Percentiles rank a stretch among this genome's conserved stretches.
Evolutionary conservation across 2,888 invertebrate genomes (phyloP).

Genomic region (Sinohyriopsis cumingii): DNA sequence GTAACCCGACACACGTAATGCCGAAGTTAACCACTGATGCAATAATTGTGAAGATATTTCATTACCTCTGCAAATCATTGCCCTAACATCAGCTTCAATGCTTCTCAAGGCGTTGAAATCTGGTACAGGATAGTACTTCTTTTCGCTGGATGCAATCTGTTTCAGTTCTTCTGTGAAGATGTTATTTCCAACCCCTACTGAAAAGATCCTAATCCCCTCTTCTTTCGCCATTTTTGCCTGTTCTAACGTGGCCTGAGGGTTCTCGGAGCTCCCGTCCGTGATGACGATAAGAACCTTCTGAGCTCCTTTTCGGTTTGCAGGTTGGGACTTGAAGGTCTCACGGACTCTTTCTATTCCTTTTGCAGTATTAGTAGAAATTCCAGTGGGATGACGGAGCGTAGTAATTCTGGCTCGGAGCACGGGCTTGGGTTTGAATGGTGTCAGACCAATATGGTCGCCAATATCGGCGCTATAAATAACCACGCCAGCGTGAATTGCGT

Average conservation of each 20-base stretch:
- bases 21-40: no score
- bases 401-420: constrained; percentile 33
- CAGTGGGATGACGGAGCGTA: constrained; percentile 40
- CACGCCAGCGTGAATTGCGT: constrained; percentile 47
- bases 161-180: constrained; percentile 52
- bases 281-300: constrained; percentile 57
- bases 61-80: constrained; percentile 57
- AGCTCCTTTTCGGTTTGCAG: constrained; percentile 31
- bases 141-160: constrained; percentile 46
- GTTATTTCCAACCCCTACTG: constrained; percentile 55
- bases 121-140: constrained; percentile 48
- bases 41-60: no score
- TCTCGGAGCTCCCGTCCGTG: constrained; percentile 58
- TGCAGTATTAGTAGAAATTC: constrained; percentile 44
- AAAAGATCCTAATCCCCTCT: constrained; percentile 50
- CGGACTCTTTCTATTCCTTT: constrained; percentile 37
- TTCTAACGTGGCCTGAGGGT: constrained; percentile 45
- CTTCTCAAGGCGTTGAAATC: constrained; percentile 49
- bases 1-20: no score
- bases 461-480: constrained; percentile 56
- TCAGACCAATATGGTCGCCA: constrained; percentile 45
- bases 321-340: constrained; percentile 36
- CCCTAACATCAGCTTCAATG: constrained; percentile 45
- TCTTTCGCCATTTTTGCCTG: constrained; percentile 50
- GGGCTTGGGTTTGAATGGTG: constrained; percentile 48